These are phyloP conservation scores for Scolanthus callimorphus DNA, from an alignment of 92 coral and sea anemone genomes.

Conservation along the genomic window DNA sequence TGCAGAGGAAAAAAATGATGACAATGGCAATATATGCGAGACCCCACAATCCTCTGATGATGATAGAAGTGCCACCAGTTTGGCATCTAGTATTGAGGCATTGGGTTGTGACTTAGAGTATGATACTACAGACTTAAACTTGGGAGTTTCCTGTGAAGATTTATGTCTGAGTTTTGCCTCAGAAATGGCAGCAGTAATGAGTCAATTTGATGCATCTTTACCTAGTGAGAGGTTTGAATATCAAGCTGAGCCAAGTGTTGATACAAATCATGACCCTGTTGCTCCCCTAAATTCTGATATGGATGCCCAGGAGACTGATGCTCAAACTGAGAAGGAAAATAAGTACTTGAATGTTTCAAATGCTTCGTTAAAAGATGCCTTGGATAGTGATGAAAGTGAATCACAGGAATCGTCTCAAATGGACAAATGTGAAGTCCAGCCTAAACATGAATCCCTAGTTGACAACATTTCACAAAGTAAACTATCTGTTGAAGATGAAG, in stretches of 20 bases:
- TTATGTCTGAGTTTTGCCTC: constrained; percentile 70
- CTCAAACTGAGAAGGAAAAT: not conserved
- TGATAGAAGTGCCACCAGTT: constrained; percentile 2
- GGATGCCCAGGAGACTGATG: not conserved
- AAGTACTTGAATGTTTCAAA: not conserved
- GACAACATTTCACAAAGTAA: no score
- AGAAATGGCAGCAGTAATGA: constrained; percentile 72
- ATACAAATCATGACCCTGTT: no score
- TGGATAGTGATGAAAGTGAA: not conserved
- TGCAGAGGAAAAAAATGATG: not conserved
- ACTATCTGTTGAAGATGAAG: not conserved
- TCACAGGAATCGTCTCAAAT: not conserved
- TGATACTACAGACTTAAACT: constrained; percentile 47
- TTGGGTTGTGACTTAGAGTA: constrained; percentile 33
- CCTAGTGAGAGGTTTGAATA: not conserved
- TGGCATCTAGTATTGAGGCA: constrained; percentile 1
- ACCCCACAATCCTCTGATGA: constrained; percentile 2
- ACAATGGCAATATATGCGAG: constrained; percentile 1
- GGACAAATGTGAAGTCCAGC: not conserved
- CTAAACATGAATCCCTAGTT: not conserved
- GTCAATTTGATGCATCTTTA: constrained; percentile 18
- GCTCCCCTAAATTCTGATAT: not conserved
- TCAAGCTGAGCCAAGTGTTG: not conserved
- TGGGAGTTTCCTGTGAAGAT: constrained; percentile 51
- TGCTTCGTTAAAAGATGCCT: not conserved